phyloP scores from a whole-genome alignment of 2,113 vertebrate species.

The Paratilapia polleni region DNA sequence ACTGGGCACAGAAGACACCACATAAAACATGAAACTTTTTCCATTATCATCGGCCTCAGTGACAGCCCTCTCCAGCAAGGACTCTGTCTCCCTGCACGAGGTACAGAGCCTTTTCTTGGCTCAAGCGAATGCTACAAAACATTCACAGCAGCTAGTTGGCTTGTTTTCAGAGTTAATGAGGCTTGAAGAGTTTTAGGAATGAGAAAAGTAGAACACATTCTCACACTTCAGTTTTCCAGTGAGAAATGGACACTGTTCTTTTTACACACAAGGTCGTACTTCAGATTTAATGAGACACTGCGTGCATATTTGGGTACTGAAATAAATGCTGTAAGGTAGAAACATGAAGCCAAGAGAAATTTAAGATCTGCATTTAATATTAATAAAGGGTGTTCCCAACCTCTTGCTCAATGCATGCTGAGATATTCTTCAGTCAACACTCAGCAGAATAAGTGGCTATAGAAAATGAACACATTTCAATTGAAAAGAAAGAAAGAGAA shows the following conservation, averaged over 20 bases:
- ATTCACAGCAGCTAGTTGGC: constrained; percentile 62
- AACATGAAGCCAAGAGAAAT: constrained; percentile 41
- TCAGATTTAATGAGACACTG: constrained; percentile 50
- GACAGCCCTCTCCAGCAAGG: constrained; percentile 36
- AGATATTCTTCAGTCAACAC: constrained; percentile 8
- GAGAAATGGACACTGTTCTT: constrained; percentile 43
- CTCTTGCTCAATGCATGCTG: constrained; percentile 14
- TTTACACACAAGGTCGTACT: constrained; percentile 43
- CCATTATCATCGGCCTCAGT: constrained; percentile 26
- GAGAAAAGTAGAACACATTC: constrained; percentile 58
- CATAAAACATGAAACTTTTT: constrained; percentile 40
- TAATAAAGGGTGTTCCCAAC: constrained; percentile 40
- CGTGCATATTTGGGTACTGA: constrained; percentile 25
- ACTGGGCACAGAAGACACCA: constrained; percentile 32
- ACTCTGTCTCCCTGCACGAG: constrained; percentile 27
- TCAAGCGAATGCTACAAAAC: constrained; percentile 46
- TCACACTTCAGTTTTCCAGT: constrained; percentile 35
- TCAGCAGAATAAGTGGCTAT: neutral
- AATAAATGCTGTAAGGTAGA: constrained; percentile 47
- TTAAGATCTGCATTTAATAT: constrained; percentile 56
- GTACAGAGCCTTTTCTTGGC: constrained; percentile 46
- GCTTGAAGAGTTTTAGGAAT: constrained; percentile 65
- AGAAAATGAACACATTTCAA: constrained; percentile 3
- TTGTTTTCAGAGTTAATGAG: constrained; percentile 69
- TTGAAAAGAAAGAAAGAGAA: neutral